These are phyloP conservation scores for Eubucco bourcierii DNA, from an alignment of 2,113 vertebrate genomes.

Conservation along the genomic window DNA sequence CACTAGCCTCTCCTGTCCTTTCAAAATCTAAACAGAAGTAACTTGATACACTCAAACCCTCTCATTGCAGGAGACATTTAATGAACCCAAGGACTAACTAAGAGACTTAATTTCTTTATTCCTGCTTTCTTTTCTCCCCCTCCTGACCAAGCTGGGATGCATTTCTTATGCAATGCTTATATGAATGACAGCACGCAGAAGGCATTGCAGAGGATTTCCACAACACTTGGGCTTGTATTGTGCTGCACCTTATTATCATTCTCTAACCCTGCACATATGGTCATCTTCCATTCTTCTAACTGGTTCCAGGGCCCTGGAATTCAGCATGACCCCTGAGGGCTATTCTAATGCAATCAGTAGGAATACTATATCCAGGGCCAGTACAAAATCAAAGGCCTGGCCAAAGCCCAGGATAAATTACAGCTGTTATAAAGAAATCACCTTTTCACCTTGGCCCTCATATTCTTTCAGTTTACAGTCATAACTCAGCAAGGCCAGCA, in stretches of 20 bases:
- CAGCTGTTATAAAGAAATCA: constrained; percentile 78
- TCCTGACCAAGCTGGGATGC: background rate
- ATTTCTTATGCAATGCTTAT: constrained; percentile 20
- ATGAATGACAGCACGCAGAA: constrained; percentile 54
- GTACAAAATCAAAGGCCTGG: constrained; percentile 80
- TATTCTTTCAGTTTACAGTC: constrained; percentile 75
- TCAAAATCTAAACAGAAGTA: constrained; percentile 11
- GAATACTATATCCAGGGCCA: constrained; percentile 76
- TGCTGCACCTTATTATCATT: constrained; percentile 74
- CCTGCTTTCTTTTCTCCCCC: constrained; percentile 10
- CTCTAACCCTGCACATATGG: constrained; percentile 79
- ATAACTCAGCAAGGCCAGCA: constrained; percentile 68
- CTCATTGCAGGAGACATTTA: background rate
- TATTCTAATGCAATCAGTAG: constrained; percentile 84
- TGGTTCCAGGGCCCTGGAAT: constrained; percentile 90
- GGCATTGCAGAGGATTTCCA: constrained; percentile 64
- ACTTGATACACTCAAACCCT: background rate
- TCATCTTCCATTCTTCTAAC: constrained; percentile 86
- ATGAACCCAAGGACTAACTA: constrained; percentile 46
- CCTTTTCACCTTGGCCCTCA: constrained; percentile 74
- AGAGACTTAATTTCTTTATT: constrained; percentile 53
- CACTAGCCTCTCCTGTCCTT: background rate
- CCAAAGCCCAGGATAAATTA: constrained; percentile 80
- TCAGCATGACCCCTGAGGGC: constrained; percentile 82
- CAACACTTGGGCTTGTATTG: constrained; percentile 50